Percentiles rank a stretch among this genome's conserved stretches.
Evolutionary conservation across 1,140 invertebrate species (phyloP).

Genomic region (Mamestra configurata): DNA sequence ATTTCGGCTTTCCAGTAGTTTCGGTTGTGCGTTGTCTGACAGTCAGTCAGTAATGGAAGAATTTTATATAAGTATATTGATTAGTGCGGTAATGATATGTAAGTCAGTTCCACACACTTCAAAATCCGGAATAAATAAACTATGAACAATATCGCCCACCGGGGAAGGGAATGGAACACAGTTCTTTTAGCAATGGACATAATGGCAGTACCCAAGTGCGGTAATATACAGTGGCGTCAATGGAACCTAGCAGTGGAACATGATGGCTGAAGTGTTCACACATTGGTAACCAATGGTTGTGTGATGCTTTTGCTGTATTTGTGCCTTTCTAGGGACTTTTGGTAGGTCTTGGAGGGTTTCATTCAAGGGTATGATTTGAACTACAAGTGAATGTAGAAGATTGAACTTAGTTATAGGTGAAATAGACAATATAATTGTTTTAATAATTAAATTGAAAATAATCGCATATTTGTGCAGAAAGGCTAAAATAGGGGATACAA

Average conservation of each 20-base stretch:
- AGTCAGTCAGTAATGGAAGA: too few species aligned
- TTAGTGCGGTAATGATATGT: too few species aligned
- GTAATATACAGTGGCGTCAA: conserved; percentile 32
- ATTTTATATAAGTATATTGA: too few species aligned
- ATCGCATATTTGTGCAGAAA: too few species aligned
- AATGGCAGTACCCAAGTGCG: conserved; percentile 23
- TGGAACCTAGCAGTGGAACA: neutral
- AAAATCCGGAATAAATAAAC: conserved; percentile 32
- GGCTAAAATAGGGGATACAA: too few species aligned
- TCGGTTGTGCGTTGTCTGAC: too few species aligned
- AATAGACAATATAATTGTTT: too few species aligned
- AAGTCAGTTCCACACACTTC: conserved; percentile 13
- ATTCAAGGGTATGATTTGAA: neutral
- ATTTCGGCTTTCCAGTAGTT: too few species aligned
- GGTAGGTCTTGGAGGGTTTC: neutral
- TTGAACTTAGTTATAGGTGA: too few species aligned
- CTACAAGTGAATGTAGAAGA: too few species aligned
- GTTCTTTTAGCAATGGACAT: conserved; percentile 21
- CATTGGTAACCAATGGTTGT: conserved; percentile 10
- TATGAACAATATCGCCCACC: conserved; percentile 24
- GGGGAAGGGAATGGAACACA: conserved; percentile 11
- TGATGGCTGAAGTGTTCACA: conserved; percentile 7
- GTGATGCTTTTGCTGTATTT: conserved; percentile 31
- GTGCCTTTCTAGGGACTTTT: neutral
- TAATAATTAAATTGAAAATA: too few species aligned